phyloP scores from a whole-genome alignment of 2,797 vertebrate species.

The Miichthys miiuy region DNA sequence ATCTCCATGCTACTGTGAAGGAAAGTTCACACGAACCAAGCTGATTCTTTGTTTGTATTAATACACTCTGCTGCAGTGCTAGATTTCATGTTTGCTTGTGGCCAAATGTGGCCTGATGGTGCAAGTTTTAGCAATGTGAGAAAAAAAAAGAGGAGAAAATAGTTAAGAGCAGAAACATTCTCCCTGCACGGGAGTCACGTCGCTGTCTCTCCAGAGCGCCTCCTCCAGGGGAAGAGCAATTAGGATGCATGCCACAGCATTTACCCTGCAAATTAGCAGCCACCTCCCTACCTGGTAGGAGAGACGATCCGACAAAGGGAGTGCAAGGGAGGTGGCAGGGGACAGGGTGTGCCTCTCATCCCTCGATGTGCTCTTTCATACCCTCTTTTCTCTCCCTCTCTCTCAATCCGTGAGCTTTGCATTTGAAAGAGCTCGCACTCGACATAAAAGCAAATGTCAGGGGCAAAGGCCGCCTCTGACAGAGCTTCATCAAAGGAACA shows the following conservation, averaged over 20 bases:
- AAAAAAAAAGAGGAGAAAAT: neutral
- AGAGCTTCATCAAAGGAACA: conserved; percentile 55
- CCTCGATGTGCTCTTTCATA: conserved; percentile 22
- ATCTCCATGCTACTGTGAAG: neutral
- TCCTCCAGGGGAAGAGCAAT: conserved; percentile 28
- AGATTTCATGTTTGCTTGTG: neutral
- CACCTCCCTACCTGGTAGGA: conserved; percentile 40
- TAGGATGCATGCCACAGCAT: conserved; percentile 55
- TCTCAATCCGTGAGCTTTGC: conserved; percentile 60
- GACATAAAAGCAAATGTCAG: conserved; percentile 82
- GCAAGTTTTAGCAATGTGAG: neutral
- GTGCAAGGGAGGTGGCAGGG: conserved; percentile 13
- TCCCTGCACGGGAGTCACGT: neutral
- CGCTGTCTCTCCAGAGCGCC: neutral
- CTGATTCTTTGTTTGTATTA: neutral
- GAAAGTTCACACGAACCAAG: neutral
- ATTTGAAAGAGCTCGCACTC: conserved; percentile 64
- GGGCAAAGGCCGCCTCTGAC: conserved; percentile 68
- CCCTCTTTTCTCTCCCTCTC: neutral
- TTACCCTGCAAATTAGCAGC: conserved; percentile 66
- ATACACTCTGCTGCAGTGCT: neutral
- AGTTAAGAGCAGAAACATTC: neutral
- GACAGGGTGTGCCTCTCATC: conserved; percentile 24
- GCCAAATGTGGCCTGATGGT: neutral
- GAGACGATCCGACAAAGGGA: neutral